Evolutionary conservation across 2,888 invertebrate genomes (phyloP), one percentile per base, ranked within the genome.

Genomic region (Tuberolachnus salignus): DNA sequence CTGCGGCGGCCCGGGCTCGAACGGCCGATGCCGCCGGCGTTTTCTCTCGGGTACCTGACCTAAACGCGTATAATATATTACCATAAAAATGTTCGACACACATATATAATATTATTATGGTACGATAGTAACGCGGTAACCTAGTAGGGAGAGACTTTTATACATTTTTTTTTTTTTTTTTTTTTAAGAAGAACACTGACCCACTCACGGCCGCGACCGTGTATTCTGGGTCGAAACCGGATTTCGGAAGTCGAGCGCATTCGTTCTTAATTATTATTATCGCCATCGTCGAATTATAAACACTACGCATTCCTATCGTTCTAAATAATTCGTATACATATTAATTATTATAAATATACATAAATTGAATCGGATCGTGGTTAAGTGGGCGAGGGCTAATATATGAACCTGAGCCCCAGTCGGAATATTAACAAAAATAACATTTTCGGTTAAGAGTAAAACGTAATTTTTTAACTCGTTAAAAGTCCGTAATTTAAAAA

Each of bases 71-170:
- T 73, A 63, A 51, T 64, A 63, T 64, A 64, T 75, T 75, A 67
- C 75, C 75, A 67, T 75, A 75, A 75, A 66, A 75, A 75, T 57
- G 66, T 66, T 75, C 73, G 66, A 75, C 75, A 67, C 46, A 66
- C 75, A 75, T n/a, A n/a, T n/a, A n/a, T 66, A 66, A 75, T 49
- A 46, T 4, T 34, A 34, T 34, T 34, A 34, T 34, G 34, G 34
- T 34, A 34, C 34, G 34, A 34, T 55, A 21, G 74, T 59, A 69
- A 49, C 78, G 69, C 57, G n/a, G 75, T 75, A 75, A 78, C 69
- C 69, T 57, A 75, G 75, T 69, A 55, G 42, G 49, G 34, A 59
- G 57, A 66, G 51, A 66, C 66, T 67, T 75, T 67, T 55, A 75
- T 67, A n/a, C 57, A 13, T 44, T 57, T 51, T 21, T 51, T 42